Percentiles rank a stretch among this genome's conserved stretches.
These are phyloP conservation scores for Bos indicus DNA, from an alignment of 2,113 vertebrate species.

Conservation along the genomic window DNA sequence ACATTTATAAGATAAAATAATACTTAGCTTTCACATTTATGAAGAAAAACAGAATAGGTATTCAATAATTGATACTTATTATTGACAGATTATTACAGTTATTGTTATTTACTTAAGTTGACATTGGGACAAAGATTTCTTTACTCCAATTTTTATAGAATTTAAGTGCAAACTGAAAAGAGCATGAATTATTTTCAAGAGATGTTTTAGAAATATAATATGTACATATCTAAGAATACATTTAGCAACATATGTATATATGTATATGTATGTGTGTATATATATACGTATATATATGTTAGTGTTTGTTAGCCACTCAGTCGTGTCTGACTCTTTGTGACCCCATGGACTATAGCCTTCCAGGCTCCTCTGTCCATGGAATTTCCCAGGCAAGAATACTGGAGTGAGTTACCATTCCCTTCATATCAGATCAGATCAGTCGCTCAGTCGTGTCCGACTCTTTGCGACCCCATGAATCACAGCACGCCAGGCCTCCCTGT, in stretches of 20 bases:
- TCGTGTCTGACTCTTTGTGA: too few species aligned
- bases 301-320: too few species aligned
- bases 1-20: not conserved
- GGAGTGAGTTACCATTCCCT: too few species aligned
- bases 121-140: not conserved
- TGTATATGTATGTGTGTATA: fast-evolving
- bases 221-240: not conserved
- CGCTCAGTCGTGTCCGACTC: too few species aligned
- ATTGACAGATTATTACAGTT: not conserved
- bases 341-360: too few species aligned
- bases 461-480: too few species aligned
- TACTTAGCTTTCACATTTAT: not conserved
- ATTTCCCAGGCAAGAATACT: too few species aligned
- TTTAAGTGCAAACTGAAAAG: not conserved
- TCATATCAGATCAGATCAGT: too few species aligned
- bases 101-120: not conserved
- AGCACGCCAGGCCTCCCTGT: too few species aligned
- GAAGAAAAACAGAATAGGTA: not conserved
- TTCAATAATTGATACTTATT: not conserved
- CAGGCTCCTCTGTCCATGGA: too few species aligned
- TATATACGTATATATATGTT: not conserved
- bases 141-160: not conserved
- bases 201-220: not conserved
- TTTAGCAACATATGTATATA: not conserved
- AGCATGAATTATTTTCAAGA: not conserved